A percentile compares a stretch with the other conserved stretches of the same genome.
These are phyloP conservation scores for Oreonectes daqikongensis DNA, from an alignment of 2,797 vertebrate species.

Conservation along the genomic window DNA sequence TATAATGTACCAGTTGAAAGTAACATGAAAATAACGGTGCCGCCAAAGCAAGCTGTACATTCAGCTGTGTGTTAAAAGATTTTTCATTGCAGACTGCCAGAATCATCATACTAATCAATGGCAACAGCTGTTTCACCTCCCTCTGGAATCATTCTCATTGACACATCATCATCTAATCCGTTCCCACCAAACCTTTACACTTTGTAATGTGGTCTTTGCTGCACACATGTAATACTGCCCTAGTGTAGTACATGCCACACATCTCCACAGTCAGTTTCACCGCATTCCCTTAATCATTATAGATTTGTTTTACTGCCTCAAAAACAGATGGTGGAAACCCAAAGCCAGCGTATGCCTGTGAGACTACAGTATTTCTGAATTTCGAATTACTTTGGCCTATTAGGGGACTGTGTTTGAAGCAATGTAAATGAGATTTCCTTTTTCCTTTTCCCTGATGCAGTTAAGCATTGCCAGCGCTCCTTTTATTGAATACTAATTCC, in stretches of 20 bases:
- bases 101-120: slow-evolving; percentile 40
- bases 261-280: slow-evolving; percentile 45
- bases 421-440: slow-evolving; percentile 46
- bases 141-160: slow-evolving; percentile 10
- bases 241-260: background rate
- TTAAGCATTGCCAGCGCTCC: slow-evolving; percentile 39
- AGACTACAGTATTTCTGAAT: slow-evolving; percentile 45
- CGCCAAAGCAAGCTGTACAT: slow-evolving; percentile 21
- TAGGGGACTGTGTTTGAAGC: slow-evolving; percentile 36
- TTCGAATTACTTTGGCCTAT: slow-evolving; percentile 46
- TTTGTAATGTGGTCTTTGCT: slow-evolving; percentile 2
- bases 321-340: slow-evolving; percentile 58
- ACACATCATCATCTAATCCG: slow-evolving; percentile 33
- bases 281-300: slow-evolving; percentile 50
- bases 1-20: slow-evolving; percentile 18
- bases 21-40: slow-evolving; percentile 26
- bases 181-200: slow-evolving; percentile 24
- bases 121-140: slow-evolving; percentile 27
- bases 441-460: slow-evolving; percentile 45
- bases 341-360: slow-evolving; percentile 32
- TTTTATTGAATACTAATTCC: slow-evolving; percentile 49
- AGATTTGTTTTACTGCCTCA: slow-evolving; percentile 56
- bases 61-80: slow-evolving; percentile 27
- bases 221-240: background rate
- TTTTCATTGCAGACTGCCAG: slow-evolving; percentile 16